Evolutionary conservation across 2,797 vertebrate species (phyloP).

Genomic region (Rhabdomys pumilio): DNA sequence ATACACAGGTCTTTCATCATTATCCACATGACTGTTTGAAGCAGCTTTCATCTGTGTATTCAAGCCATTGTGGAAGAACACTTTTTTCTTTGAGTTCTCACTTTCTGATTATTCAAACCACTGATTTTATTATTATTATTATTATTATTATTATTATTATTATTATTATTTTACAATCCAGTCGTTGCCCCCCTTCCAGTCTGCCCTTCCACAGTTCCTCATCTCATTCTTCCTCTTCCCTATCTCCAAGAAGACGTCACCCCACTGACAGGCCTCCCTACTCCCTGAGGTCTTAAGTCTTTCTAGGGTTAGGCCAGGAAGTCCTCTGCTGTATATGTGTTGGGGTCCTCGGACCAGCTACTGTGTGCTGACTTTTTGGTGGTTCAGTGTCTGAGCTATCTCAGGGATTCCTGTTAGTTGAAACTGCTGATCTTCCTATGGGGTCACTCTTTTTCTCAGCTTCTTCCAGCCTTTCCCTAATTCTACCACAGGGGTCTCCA

Average conservation of each 20-base stretch:
- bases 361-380: neutral
- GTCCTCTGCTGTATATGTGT: neutral
- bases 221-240: neutral
- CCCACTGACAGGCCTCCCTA: neutral
- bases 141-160: too few relatives aligned
- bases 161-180: neutral
- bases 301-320: neutral
- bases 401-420: neutral
- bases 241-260: neutral
- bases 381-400: neutral
- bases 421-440: neutral
- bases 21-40: slow-evolving; percentile 33
- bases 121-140: neutral
- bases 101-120: slow-evolving; percentile 47
- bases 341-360: neutral
- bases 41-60: slow-evolving; percentile 42
- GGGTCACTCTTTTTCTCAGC: neutral
- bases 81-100: slow-evolving; percentile 64
- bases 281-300: neutral
- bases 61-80: slow-evolving; percentile 30
- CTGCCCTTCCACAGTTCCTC: neutral
- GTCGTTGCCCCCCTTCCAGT: neutral
- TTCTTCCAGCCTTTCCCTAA: neutral
- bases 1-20: neutral
- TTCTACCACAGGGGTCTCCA: neutral